Evolutionary conservation across 2,797 vertebrate genomes (phyloP).

Genomic region (Tangara arthus): DNA sequence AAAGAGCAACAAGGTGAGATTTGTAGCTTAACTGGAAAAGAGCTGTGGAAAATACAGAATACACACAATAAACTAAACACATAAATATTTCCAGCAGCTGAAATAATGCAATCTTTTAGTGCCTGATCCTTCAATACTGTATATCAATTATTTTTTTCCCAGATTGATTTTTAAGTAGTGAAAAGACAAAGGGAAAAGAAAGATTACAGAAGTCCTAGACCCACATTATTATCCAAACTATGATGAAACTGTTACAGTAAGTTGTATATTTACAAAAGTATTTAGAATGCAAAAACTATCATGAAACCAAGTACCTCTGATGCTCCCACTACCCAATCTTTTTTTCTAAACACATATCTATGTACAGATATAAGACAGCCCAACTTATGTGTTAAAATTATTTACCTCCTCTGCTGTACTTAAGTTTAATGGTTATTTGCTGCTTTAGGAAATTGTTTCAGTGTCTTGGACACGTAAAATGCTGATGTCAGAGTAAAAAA

Average conservation of each 20-base stretch:
- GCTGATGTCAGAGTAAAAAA: neutral
- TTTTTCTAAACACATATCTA: neutral
- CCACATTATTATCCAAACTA: accelerated
- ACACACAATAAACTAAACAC: neutral
- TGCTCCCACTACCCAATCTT: accelerated
- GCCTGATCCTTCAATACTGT: neutral
- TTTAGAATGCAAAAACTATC: neutral
- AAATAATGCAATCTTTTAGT: neutral
- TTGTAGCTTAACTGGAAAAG: neutral
- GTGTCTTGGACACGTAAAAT: neutral
- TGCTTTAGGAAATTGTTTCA: neutral
- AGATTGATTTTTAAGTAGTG: neutral
- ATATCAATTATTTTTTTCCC: neutral
- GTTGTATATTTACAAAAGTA: neutral
- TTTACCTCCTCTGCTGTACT: neutral
- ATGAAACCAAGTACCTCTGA: neutral
- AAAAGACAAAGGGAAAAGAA: neutral
- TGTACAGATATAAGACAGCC: neutral
- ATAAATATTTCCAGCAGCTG: neutral
- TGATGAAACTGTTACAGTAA: neutral
- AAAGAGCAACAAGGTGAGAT: neutral
- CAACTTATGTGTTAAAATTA: neutral
- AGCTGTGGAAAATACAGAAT: neutral
- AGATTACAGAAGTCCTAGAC: neutral
- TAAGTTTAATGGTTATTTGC: neutral